Evolutionary conservation across 2,888 invertebrate species (phyloP).

Genomic region (Ectropis crepuscularia): DNA sequence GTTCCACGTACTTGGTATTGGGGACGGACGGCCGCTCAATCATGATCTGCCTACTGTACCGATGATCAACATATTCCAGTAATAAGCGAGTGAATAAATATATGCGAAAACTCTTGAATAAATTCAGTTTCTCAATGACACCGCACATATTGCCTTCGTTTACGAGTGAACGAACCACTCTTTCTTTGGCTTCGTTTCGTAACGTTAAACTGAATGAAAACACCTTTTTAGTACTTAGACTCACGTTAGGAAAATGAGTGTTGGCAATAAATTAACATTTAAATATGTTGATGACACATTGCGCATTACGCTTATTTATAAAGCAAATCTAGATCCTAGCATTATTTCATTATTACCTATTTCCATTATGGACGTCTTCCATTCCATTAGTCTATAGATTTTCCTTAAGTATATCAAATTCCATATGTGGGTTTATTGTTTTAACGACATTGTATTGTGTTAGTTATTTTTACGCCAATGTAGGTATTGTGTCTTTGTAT

Average conservation of each 20-base stretch:
- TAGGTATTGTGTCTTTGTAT: constrained; percentile 20
- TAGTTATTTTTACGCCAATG: constrained; percentile 20
- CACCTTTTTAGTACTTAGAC: constrained; percentile 1
- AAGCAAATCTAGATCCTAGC: not conserved
- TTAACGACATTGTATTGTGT: constrained; percentile 12
- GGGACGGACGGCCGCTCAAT: constrained; percentile 24
- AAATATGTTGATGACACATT: not conserved
- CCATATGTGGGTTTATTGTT: constrained; percentile 1
- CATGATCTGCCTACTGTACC: constrained; percentile 6
- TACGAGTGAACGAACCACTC: constrained; percentile 11
- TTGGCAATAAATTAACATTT: not conserved
- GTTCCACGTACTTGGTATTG: constrained; percentile 53
- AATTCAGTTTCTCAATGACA: constrained; percentile 24
- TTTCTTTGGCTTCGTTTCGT: constrained; percentile 26
- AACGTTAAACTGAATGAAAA: constrained; percentile 18
- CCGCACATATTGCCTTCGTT: constrained; percentile 7
- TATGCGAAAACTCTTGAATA: constrained; percentile 25
- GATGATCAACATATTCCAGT: constrained; percentile 9
- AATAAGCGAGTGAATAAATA: constrained; percentile 23
- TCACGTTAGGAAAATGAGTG: not conserved
- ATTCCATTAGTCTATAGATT: not conserved
- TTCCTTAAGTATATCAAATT: constrained; percentile 1
- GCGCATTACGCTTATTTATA: not conserved
- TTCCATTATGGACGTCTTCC: not conserved
- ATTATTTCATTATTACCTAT: not conserved